A percentile compares a stretch with the other conserved stretches of the same genome.
Evolutionary conservation across 2,888 invertebrate genomes (phyloP).

Genomic region (Lasioglossum lativentre): DNA sequence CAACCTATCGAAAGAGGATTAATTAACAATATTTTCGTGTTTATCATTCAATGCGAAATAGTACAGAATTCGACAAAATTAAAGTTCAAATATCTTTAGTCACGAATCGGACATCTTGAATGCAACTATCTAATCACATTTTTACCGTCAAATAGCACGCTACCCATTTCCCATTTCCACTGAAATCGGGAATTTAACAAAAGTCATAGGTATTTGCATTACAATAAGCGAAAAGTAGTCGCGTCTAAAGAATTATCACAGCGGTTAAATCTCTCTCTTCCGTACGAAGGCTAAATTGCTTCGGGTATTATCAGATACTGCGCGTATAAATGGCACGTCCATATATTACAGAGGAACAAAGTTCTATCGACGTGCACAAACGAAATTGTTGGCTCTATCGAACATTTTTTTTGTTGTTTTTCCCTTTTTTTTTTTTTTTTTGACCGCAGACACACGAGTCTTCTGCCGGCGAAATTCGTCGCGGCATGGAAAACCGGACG

Average conservation of each 20-base stretch:
- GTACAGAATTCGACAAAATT: no score
- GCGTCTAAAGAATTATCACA: background rate
- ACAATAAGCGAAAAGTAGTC: background rate
- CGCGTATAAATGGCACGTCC: background rate
- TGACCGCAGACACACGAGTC: background rate
- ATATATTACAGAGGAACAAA: background rate
- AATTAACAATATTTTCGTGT: no score
- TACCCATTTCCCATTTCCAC: no score
- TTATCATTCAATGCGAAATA: no score
- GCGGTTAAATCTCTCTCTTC: background rate
- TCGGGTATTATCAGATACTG: background rate
- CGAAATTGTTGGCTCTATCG: background rate
- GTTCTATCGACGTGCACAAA: background rate
- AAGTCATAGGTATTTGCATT: background rate
- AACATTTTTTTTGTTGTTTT: background rate
- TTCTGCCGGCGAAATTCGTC: constrained; percentile 24
- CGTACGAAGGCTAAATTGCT: background rate
- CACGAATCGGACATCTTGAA: no score
- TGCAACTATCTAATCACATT: no score
- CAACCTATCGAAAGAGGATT: no score
- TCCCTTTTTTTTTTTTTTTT: background rate
- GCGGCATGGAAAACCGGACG: constrained; percentile 55
- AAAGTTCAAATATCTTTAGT: no score
- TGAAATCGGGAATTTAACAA: background rate
- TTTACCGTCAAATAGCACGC: no score